A percentile compares a stretch with the other conserved stretches of the same genome.
Evolutionary conservation across 2,797 vertebrate species (phyloP).

Genomic region (Enteromius unitaeniatus): DNA sequence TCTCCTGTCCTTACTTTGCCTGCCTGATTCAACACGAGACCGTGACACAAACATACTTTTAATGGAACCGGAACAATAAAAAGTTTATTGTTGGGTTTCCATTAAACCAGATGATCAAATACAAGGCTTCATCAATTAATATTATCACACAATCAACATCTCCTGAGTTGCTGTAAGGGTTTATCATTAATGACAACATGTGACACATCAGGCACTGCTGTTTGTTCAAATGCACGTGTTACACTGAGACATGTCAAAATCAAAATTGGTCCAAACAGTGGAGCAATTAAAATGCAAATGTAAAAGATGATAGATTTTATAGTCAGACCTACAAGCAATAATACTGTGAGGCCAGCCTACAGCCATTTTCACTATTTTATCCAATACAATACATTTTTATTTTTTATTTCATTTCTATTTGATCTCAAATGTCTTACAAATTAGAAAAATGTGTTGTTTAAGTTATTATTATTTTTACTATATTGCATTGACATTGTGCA

Average conservation of each 20-base stretch:
- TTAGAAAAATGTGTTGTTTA: not conserved
- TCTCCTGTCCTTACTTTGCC: too few species aligned
- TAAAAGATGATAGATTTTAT: constrained; percentile 68
- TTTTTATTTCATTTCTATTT: not conserved
- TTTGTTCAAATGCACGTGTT: constrained; percentile 82
- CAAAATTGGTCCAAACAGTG: constrained; percentile 81
- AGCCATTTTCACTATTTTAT: not conserved
- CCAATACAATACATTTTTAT: not conserved
- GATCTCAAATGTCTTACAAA: not conserved
- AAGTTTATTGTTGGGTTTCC: constrained; percentile 20
- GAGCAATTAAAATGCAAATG: constrained; percentile 87
- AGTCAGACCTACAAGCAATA: constrained; percentile 67
- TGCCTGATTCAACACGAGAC: too few species aligned
- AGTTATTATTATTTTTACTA: not conserved
- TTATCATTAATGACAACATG: constrained; percentile 57
- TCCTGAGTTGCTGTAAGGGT: constrained; percentile 36
- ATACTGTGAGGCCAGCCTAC: constrained; percentile 11
- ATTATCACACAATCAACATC: constrained; percentile 54
- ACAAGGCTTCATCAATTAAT: constrained; percentile 49
- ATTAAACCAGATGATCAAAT: constrained; percentile 49
- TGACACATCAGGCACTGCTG: constrained; percentile 64
- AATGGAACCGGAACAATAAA: not conserved
- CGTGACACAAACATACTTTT: not conserved
- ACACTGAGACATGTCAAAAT: constrained; percentile 80
- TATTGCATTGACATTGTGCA: not conserved